Percentiles rank a stretch among this genome's conserved stretches.
Evolutionary conservation across 1,140 invertebrate species (phyloP).

Genomic region (Sinonovacula constricta): DNA sequence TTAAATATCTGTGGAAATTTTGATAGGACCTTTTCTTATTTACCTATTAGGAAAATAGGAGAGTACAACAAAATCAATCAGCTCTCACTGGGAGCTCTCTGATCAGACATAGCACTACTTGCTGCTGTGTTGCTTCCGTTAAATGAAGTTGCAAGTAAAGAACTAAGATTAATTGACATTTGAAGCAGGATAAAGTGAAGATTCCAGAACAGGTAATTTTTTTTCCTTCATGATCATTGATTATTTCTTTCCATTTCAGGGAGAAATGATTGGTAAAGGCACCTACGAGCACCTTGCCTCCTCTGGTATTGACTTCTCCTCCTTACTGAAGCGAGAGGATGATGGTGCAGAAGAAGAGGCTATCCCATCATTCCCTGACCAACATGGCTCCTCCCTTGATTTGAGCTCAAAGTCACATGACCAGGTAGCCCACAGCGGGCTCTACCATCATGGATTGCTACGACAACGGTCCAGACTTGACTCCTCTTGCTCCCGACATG

Average conservation of each 20-base stretch:
- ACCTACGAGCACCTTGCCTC: conserved; percentile 77
- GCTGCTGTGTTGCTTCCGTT: too few relatives aligned
- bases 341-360: conserved; percentile 60
- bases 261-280: conserved; percentile 72
- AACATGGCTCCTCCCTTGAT: neutral
- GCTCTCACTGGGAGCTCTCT: too few relatives aligned
- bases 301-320: conserved; percentile 78
- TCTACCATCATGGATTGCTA: neutral
- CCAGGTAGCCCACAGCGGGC: neutral
- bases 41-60: too few relatives aligned
- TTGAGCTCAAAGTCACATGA: conserved; percentile 21
- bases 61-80: too few relatives aligned
- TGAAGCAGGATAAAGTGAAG: too few relatives aligned
- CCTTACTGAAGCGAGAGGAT: conserved; percentile 72
- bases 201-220: too few relatives aligned
- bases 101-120: too few relatives aligned
- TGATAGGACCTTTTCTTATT: too few relatives aligned
- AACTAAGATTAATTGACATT: too few relatives aligned
- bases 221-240: too few relatives aligned
- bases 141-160: too few relatives aligned
- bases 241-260: conserved; percentile 67
- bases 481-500: conserved; percentile 32
- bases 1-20: too few relatives aligned
- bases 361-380: neutral
- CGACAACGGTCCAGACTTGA: neutral